Percentiles rank a stretch among this genome's conserved stretches.
These are phyloP conservation scores for Ptilorrhoa leucosticta DNA, from an alignment of 2,113 vertebrate species.

Conservation along the genomic window DNA sequence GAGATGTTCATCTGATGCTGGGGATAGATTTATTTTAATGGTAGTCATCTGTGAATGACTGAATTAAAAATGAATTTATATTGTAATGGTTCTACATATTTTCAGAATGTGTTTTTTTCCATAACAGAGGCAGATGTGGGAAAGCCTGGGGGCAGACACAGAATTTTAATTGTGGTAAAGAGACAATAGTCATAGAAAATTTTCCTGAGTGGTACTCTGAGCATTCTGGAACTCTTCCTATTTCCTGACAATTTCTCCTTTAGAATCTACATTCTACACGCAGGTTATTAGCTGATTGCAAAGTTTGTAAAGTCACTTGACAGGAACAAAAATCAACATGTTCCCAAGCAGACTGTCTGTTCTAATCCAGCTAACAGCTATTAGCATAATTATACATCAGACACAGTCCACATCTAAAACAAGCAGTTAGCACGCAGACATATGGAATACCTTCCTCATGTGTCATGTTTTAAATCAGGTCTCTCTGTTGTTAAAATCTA, in stretches of 20 bases:
- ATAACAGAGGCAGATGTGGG: not conserved
- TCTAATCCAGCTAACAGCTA: not conserved
- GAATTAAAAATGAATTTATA: not conserved
- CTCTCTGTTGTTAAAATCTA: not conserved
- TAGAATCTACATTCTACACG: not conserved
- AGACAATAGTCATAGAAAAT: not conserved
- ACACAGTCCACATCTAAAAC: not conserved
- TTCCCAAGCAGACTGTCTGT: not conserved
- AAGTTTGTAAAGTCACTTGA: not conserved
- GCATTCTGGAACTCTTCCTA: not conserved
- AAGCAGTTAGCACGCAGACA: not conserved
- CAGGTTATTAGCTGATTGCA: constrained; percentile 7
- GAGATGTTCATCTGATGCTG: not conserved
- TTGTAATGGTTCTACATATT: not conserved
- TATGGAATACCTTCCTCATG: not conserved
- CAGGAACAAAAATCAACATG: not conserved
- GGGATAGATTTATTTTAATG: not conserved
- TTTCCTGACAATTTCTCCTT: not conserved
- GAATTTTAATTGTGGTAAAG: not conserved
- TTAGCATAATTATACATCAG: not conserved
- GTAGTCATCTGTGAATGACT: not conserved
- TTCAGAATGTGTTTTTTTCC: not conserved
- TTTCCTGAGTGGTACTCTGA: not conserved
- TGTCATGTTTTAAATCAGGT: not conserved
- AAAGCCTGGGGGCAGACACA: not conserved